Base-by-base conservation (phyloP, 1,140 invertebrate genomes). In the Galleria mellonella region DNA sequence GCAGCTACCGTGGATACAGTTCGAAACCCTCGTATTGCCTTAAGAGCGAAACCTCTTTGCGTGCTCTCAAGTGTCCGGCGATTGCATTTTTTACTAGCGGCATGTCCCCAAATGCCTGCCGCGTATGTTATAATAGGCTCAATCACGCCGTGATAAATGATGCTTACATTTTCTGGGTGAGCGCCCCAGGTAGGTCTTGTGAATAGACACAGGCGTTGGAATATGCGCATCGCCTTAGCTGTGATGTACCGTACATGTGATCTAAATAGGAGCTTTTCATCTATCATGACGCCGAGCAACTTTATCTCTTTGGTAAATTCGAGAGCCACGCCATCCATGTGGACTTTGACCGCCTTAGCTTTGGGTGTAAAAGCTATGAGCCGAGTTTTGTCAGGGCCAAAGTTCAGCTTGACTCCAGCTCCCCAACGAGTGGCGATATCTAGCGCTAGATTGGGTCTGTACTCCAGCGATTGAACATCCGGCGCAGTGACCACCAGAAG, bases 401-500 rank as follows among this genome's bases (percentile, higher is more conserved):
- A 56, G 0, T 10, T 14, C 1, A 64, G 28, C 40, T 57, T 64
- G 0, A 43, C 41, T 3, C 9, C 4, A 0, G 8, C 13, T 1
- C 57, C 62, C 54, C 62, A 64, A 1, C 17, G 3, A 0, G 12
- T 11, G 9, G 61, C 49, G 4, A 3, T 5, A 7, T 43, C 7
- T 4, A 55, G 10, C 3, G 32, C 12, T 5, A 12, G 10, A n/a
- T 46, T 40, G 1, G 35, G 13, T 9, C 3, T 12, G 3, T 1
- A 4, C 30, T 64, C 55, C 0, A 71, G 3, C 17, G 51, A 31
- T 10, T 10, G n/a, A 12, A 36, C 35, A 1, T 43, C 45, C 7
- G 59, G 43, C 0, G 43, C 63, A 4, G 47, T 29, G 0, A 67
- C 43, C 0, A 70, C 36, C 0, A 70, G 37, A 6, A 62, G 43